Evolutionary conservation across 1,140 invertebrate genomes (phyloP).

Genomic region (Anoplophora glabripennis): DNA sequence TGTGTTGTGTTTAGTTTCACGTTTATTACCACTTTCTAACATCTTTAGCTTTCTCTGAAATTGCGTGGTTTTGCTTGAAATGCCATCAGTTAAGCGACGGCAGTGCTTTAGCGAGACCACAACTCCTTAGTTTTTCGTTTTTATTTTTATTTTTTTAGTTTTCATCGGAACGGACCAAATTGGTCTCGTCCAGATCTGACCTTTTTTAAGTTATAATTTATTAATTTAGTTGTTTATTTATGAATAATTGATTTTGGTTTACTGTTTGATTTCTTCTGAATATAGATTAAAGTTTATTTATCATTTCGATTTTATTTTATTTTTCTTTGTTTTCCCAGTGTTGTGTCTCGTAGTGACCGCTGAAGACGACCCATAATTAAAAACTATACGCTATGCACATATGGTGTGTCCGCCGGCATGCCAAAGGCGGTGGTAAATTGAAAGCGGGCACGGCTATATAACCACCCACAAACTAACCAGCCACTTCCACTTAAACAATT

Average conservation of each 20-base stretch:
- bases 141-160: slow-evolving; percentile 19
- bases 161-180: slow-evolving; percentile 11
- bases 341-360: slow-evolving; percentile 40
- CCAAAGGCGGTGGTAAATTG: not conserved
- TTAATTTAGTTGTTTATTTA: slow-evolving; percentile 36
- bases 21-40: slow-evolving; percentile 30
- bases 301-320: slow-evolving; percentile 32
- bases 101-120: slow-evolving; percentile 44
- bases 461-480: slow-evolving; percentile 40
- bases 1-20: slow-evolving; percentile 44
- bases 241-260: slow-evolving; percentile 32
- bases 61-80: slow-evolving; percentile 42
- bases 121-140: slow-evolving; percentile 30
- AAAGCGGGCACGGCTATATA: slow-evolving; percentile 4
- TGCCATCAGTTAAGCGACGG: slow-evolving; percentile 34
- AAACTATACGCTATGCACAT: slow-evolving; percentile 36
- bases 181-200: slow-evolving; percentile 4
- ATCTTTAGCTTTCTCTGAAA: slow-evolving; percentile 38
- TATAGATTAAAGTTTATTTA: slow-evolving; percentile 38
- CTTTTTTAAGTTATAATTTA: slow-evolving; percentile 32
- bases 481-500: slow-evolving; percentile 40
- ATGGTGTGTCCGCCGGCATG: slow-evolving; percentile 17
- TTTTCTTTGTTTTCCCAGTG: slow-evolving; percentile 29
- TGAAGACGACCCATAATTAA: slow-evolving; percentile 29
- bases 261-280: slow-evolving; percentile 28